phyloP scores from a whole-genome alignment of 2,797 vertebrate species.

The Syngnathus acus region DNA sequence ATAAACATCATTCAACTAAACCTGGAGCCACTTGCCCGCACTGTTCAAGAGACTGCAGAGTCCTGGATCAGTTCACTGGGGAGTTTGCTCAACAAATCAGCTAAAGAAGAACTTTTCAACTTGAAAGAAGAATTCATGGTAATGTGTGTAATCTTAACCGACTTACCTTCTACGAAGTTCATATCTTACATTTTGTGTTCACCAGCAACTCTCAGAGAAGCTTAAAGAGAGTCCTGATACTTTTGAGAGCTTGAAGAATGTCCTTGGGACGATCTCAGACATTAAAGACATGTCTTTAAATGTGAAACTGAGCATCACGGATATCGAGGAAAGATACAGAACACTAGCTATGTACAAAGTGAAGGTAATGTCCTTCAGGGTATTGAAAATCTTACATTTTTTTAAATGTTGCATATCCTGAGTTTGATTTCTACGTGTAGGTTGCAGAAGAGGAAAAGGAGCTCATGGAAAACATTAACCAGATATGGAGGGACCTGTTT shows the following conservation, averaged over 20 bases:
- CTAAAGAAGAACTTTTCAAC: constrained; percentile 72
- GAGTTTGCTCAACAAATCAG: constrained; percentile 76
- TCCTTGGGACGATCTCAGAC: constrained; percentile 79
- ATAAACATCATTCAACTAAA: constrained; percentile 78
- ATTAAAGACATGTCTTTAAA: constrained; percentile 75
- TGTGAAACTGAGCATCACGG: constrained; percentile 78
- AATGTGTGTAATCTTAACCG: not conserved
- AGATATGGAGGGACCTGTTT: constrained; percentile 75
- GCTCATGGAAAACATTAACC: constrained; percentile 59
- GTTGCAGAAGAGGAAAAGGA: constrained; percentile 71
- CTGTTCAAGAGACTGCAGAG: constrained; percentile 72
- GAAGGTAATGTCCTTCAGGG: constrained; percentile 59
- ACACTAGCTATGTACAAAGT: constrained; percentile 80
- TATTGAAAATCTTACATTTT: not conserved
- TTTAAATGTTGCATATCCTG: not conserved
- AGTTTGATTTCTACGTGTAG: constrained; percentile 49
- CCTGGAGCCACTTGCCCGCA: constrained; percentile 69
- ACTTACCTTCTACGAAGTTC: not conserved
- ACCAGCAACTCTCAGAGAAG: constrained; percentile 67
- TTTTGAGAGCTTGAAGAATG: constrained; percentile 81
- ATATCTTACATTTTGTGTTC: constrained; percentile 4
- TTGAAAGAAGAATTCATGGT: constrained; percentile 81
- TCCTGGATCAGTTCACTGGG: constrained; percentile 81
- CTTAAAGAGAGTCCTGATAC: constrained; percentile 71
- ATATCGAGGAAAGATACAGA: constrained; percentile 84